Evolutionary conservation across 2,113 vertebrate genomes (phyloP), one percentile per base, ranked within the genome.

Genomic region (Chrysochloris asiatica): DNA sequence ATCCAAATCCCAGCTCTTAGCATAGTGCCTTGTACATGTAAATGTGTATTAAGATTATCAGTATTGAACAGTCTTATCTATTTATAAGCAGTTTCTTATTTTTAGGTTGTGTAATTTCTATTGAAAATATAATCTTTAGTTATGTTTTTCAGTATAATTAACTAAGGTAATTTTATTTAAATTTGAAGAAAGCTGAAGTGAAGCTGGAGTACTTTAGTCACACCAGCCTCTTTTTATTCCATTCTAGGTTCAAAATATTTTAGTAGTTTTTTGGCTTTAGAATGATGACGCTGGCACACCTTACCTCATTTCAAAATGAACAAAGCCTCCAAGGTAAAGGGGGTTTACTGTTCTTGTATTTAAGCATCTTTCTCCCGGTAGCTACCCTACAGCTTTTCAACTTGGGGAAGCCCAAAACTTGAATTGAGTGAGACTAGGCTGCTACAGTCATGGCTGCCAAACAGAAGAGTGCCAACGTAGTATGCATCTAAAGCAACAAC

Each of bases 241-340:
- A 4, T 91, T 87, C 52, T 84, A 63, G 81, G 76, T 67, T 93
- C 48, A 72, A 1, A 86, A 26, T 89, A n/a, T 84, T 56, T 92
- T 91, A 87, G 52, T 89, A 48, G 61, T 61, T 48, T 92, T 85
- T 83, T 79, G 36, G 76, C 36, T 84, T 61, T 79, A 93, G 59
- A 81, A 80, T 72, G 80, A 52, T 83, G 41, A 75, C 2, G 0
- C 54, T 79, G 63, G 28, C n/a, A 47, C 24, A 26, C 26, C 26
- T 69, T 79, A 73, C 48, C 67, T 94, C 67, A 93, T 94, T 95
- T 89, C 38, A 77, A 84, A 94, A 56, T 0, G 4, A 83, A 63
- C n/a, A 92, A 89, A 43, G 52, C 81, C 47, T 91, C 59, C 54
- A 54, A 65, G 28, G 77, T 72, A 86, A 76, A 91, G 26, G 87